These are phyloP conservation scores for Eilema depressum DNA, from an alignment of 2,888 invertebrate genomes.

Conservation along the genomic window DNA sequence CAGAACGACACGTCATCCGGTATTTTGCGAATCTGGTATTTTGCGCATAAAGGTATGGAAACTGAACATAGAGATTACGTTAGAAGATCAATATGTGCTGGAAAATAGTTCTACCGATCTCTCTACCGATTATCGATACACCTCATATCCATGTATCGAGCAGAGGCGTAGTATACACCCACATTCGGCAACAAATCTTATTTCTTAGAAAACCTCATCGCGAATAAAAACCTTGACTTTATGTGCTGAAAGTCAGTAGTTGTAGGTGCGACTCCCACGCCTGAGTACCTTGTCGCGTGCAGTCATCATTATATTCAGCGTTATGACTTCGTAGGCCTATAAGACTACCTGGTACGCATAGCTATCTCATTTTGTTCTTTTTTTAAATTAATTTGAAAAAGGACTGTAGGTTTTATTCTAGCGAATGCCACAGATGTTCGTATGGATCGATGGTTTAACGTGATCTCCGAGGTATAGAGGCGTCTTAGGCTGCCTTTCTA, in stretches of 20 bases:
- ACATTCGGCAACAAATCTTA: background rate
- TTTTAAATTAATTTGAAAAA: too few species aligned
- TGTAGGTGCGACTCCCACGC: conserved; percentile 9
- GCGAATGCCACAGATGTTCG: too few species aligned
- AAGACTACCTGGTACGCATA: background rate
- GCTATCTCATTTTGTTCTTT: background rate
- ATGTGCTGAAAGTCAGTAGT: conserved; percentile 3
- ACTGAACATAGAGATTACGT: too few species aligned
- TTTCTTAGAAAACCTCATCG: conserved; percentile 1
- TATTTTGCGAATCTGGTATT: too few species aligned
- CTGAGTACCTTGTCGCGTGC: background rate
- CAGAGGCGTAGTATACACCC: conserved; percentile 1
- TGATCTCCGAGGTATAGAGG: too few species aligned
- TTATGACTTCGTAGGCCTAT: conserved; percentile 2
- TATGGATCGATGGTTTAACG: too few species aligned
- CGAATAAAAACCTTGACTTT: conserved; percentile 9
- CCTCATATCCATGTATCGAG: background rate
- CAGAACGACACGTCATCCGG: too few species aligned
- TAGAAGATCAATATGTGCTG: too few species aligned
- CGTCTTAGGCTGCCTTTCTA: too few species aligned
- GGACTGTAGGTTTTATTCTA: too few species aligned
- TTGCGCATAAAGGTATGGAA: too few species aligned
- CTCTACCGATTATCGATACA: background rate
- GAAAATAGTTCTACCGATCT: too few species aligned
- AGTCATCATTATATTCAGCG: conserved; percentile 7